These are phyloP conservation scores for Atractosteus spatula DNA, from an alignment of 2,113 vertebrate genomes.

Conservation along the genomic window DNA sequence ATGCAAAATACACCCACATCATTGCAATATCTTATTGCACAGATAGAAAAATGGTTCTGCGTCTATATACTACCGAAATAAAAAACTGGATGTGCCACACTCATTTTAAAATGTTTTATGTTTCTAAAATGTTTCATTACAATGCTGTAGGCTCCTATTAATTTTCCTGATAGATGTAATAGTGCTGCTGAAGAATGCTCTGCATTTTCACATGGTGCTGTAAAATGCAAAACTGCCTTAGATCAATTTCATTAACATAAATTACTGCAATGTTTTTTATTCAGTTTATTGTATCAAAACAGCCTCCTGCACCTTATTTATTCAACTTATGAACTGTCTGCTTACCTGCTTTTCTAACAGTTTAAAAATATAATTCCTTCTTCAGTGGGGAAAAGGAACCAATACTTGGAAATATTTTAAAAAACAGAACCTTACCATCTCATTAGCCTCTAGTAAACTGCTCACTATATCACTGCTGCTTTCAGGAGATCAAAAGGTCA, in stretches of 20 bases:
- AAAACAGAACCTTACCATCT: too few species aligned
- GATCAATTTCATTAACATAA: neutral
- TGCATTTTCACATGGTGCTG: neutral
- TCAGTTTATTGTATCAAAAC: neutral
- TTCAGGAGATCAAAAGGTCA: too few species aligned
- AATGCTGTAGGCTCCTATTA: neutral
- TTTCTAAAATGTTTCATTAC: neutral
- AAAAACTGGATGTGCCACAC: too few species aligned
- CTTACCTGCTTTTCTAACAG: too few species aligned
- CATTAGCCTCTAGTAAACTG: too few species aligned
- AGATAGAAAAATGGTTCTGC: too few species aligned
- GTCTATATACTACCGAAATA: too few species aligned
- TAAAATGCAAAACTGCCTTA: neutral
- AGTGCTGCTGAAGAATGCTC: neutral
- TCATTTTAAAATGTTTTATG: neutral
- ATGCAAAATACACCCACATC: too few species aligned
- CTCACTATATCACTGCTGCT: too few species aligned
- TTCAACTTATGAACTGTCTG: too few species aligned
- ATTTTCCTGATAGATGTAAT: neutral
- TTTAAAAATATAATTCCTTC: conserved; percentile 1
- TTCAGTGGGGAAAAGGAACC: neutral
- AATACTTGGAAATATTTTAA: too few species aligned
- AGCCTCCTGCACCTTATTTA: neutral
- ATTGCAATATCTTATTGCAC: too few species aligned
- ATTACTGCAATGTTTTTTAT: neutral